These are phyloP conservation scores for Drosophila lacertosa DNA, from an alignment of 1,140 invertebrate genomes.

Conservation along the genomic window DNA sequence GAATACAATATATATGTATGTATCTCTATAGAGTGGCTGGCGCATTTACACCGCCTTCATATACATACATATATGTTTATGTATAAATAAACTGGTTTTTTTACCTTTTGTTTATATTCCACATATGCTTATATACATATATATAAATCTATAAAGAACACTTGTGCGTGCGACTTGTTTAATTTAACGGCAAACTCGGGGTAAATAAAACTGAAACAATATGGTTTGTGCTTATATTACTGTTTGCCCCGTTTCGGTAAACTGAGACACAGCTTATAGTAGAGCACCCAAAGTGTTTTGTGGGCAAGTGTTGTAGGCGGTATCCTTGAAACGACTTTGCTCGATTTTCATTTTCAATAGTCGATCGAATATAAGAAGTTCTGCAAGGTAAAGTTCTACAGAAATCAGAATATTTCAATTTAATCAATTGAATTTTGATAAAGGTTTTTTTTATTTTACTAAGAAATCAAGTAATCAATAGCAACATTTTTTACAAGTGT, in stretches of 20 bases:
- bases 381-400: not conserved
- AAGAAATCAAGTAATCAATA: too few relatives aligned
- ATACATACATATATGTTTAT: not conserved
- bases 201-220: slow-evolving; percentile 76
- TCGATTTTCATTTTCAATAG: not conserved
- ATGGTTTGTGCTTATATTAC: slow-evolving; percentile 28
- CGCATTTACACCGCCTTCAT: slow-evolving; percentile 23
- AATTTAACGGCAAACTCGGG: slow-evolving; percentile 72
- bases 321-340: not conserved
- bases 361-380: not conserved
- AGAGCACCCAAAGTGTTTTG: not conserved
- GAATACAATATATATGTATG: slow-evolving; percentile 4
- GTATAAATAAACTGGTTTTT: slow-evolving; percentile 38
- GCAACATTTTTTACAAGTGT: too few relatives aligned
- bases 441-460: too few relatives aligned
- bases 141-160: slow-evolving; percentile 68
- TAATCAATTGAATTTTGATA: too few relatives aligned
- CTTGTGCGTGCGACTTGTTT: slow-evolving; percentile 69
- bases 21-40: slow-evolving; percentile 12
- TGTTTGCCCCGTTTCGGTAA: slow-evolving; percentile 6
- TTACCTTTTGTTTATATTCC: slow-evolving; percentile 58
- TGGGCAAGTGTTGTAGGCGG: not conserved
- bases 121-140: slow-evolving; percentile 61
- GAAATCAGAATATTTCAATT: not conserved
- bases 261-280: slow-evolving; percentile 8